Percentiles rank a stretch among this genome's conserved stretches.
Conservation (phyloP, 2,888 invertebrate genomes). For the Blera fallax region DNA sequence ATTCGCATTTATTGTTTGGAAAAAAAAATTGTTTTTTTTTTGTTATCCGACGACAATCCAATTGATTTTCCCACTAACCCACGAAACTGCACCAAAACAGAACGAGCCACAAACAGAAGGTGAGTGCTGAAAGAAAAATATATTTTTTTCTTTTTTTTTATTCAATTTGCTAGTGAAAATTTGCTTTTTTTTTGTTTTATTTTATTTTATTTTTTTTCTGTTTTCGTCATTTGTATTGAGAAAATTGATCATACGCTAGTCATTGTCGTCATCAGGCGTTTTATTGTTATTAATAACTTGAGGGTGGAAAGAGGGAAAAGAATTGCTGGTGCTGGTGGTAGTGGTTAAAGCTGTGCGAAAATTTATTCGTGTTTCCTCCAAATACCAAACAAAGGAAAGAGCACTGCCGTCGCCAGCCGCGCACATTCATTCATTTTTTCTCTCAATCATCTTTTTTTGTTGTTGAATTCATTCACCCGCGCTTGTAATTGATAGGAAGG, state of each 20-base stretch:
- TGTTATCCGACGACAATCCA: conserved; percentile 23
- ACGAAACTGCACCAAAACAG: conserved; percentile 59
- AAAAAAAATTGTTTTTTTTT: conserved; percentile 5
- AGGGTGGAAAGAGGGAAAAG: no score
- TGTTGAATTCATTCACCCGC: conserved; percentile 63
- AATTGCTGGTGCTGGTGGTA: no score
- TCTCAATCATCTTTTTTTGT: conserved; percentile 3
- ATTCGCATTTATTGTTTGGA: not conserved
- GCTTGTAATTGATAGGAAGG: not conserved
- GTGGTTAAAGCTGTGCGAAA: not conserved
- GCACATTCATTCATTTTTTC: conserved; percentile 24
- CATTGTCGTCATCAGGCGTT: conserved; percentile 24
- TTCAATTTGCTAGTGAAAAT: conserved; percentile 1
- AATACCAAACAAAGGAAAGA: conserved; percentile 44
- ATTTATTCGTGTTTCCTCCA: conserved; percentile 23
- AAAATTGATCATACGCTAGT: conserved; percentile 8
- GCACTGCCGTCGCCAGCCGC: not conserved
- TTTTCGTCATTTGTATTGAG: not conserved
- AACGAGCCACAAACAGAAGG: conserved; percentile 66
- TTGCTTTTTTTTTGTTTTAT: not conserved
- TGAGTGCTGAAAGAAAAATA: conserved; percentile 24
- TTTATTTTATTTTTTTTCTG: not conserved
- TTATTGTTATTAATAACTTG: conserved; percentile 31
- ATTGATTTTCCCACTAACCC: conserved; percentile 48
- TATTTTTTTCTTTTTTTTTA: conserved; percentile 8